Base-by-base conservation (phyloP, 2,888 invertebrate species). In the Auanema freiburgensis region DNA sequence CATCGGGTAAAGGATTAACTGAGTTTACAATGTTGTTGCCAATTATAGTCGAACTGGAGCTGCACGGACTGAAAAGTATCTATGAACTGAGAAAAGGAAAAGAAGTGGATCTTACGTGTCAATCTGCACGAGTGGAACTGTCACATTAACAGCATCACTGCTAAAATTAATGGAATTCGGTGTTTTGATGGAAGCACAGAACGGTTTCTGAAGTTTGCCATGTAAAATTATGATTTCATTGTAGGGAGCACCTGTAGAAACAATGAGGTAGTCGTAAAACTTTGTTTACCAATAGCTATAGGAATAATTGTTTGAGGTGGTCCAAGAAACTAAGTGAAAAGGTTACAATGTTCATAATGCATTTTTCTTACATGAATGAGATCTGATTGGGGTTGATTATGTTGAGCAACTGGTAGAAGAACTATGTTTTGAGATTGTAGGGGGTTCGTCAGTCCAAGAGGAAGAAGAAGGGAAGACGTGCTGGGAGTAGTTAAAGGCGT, bases 221-320 rank as follows among this genome's bases (percentile, higher is more conserved):
- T n/a, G n/a, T n/a, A n/a, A n/a, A n/a, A n/a, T n/a, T n/a, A n/a
- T n/a, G n/a, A n/a, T n/a, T 16, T 59, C 25, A 58, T 43, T 44
- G 16, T 21, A 33, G n/a, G 58, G n/a, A n/a, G n/a, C n/a, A 33
- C 33, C 33, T 33, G 33, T 33, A 33, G 33, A 5, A 33, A 3
- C 33, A 33, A 33, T 33, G 33, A 33, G 3, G 4, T 8, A 33
- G 33, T 33, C 33, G 33, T 33, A 33, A 33, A 33, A 33, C 8
- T 33, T 33, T 54, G 43, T 25, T 66, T 25, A 2, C 70, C 66
- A 40, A 77, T 46, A 1, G 77, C 75, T 16, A 77, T 70, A 10
- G 77, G 77, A 44, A 77, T 49, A 3, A 77, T 16, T 2, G 74
- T 69, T 49, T 77, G 75, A 11, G 69, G 55, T 10, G 72, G 69